A percentile compares a stretch with the other conserved stretches of the same genome.
phyloP scores from a whole-genome alignment of 2,888 invertebrate species.

The Scaptomyza cyrtandrae region DNA sequence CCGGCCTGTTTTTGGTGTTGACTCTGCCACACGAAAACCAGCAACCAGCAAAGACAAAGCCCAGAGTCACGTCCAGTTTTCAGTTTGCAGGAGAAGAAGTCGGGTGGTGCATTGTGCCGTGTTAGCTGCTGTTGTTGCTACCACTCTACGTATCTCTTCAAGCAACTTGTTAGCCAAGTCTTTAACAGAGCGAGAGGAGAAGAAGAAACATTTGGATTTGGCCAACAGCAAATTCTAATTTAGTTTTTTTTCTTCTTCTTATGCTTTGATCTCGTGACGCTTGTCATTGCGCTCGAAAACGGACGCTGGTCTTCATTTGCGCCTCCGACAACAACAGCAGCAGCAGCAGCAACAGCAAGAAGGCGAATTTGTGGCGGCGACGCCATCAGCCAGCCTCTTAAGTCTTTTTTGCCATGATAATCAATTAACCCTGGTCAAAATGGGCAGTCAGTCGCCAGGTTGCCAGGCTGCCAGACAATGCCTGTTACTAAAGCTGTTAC shows the following conservation, averaged over 20 bases:
- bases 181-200: not conserved
- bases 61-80: constrained; percentile 42
- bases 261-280: constrained; percentile 78
- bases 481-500: constrained; percentile 11
- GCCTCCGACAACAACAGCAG: constrained; percentile 17
- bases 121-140: constrained; percentile 41
- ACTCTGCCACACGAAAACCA: constrained; percentile 40
- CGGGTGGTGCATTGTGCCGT: constrained; percentile 1
- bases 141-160: constrained; percentile 42
- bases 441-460: too few species aligned
- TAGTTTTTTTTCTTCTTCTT: constrained; percentile 60
- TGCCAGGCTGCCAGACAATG: constrained; percentile 24
- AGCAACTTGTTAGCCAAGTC: constrained; percentile 34
- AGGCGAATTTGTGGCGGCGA: constrained; percentile 20
- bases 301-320: constrained; percentile 52
- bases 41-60: constrained; percentile 5
- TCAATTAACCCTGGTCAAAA: constrained; percentile 75
- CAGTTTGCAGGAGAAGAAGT: not conserved
- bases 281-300: constrained; percentile 62
- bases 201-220: constrained; percentile 3
- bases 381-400: constrained; percentile 27
- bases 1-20: constrained; percentile 51
- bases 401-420: constrained; percentile 51
- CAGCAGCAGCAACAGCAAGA: constrained; percentile 2
- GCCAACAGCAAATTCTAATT: constrained; percentile 66